Evolutionary conservation across 2,797 vertebrate species (phyloP).

Genomic region (Melanotaenia pygmaea): DNA sequence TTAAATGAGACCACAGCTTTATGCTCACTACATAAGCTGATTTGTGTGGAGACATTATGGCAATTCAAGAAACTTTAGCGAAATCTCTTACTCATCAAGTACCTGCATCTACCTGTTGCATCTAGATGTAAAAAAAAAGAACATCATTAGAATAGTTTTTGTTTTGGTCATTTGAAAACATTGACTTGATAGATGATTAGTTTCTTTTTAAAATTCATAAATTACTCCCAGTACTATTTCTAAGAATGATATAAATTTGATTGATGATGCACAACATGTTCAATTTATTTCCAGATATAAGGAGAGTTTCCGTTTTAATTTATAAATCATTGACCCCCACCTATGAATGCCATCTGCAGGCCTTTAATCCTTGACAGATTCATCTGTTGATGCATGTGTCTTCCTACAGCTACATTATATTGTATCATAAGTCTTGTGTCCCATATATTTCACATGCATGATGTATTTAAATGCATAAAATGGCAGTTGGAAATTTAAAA

Average conservation of each 20-base stretch:
- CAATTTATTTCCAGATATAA: background rate
- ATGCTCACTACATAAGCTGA: background rate
- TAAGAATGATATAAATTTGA: background rate
- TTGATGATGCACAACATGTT: background rate
- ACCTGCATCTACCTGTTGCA: too few species aligned
- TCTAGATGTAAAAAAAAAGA: background rate
- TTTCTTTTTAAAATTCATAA: background rate
- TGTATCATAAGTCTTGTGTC: too few species aligned
- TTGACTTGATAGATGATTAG: background rate
- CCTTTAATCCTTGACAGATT: background rate
- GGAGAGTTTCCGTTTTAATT: background rate
- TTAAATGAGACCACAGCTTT: background rate
- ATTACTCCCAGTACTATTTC: background rate
- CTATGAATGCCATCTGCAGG: background rate
- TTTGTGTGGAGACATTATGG: background rate
- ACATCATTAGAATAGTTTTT: background rate
- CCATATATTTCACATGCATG: background rate
- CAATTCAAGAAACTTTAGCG: background rate
- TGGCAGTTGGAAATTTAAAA: background rate
- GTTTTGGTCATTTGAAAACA: background rate
- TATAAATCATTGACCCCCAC: background rate
- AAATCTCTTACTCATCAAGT: background rate
- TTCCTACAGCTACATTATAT: background rate
- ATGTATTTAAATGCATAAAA: background rate
- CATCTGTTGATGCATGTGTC: background rate